These are phyloP conservation scores for Epinephelus awoara DNA, from an alignment of 2,797 vertebrate genomes.

Conservation along the genomic window DNA sequence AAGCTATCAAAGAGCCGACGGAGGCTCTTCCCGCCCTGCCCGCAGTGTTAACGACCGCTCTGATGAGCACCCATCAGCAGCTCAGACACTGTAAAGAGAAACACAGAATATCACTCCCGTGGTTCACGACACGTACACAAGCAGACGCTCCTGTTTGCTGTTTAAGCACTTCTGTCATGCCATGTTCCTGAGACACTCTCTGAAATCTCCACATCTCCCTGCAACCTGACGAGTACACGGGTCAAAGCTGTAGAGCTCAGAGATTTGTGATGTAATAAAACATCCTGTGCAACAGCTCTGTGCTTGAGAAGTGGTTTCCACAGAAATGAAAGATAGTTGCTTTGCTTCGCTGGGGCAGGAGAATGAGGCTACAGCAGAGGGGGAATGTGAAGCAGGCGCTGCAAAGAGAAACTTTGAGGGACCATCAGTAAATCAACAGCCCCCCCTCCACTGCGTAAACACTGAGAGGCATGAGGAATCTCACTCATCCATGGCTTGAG, in stretches of 20 bases:
- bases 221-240: background rate
- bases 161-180: background rate
- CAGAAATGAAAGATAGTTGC: constrained; percentile 1
- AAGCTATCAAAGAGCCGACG: constrained; percentile 12
- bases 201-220: background rate
- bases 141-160: background rate
- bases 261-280: constrained; percentile 23
- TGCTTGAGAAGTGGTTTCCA: background rate
- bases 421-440: constrained; percentile 50
- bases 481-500: constrained; percentile 72
- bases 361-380: background rate
- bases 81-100: constrained; percentile 26
- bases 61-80: constrained; percentile 42
- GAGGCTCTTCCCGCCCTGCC: constrained; percentile 38
- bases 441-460: constrained; percentile 57
- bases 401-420: constrained; percentile 10
- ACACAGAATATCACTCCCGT: constrained; percentile 7
- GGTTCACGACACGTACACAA: background rate
- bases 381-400: constrained; percentile 7
- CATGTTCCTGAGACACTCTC: background rate
- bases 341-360: background rate
- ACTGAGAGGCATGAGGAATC: constrained; percentile 64
- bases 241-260: background rate
- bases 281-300: background rate
- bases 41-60: constrained; percentile 20